phyloP scores from a whole-genome alignment of 2,113 vertebrate species.

The Percina caprodes region DNA sequence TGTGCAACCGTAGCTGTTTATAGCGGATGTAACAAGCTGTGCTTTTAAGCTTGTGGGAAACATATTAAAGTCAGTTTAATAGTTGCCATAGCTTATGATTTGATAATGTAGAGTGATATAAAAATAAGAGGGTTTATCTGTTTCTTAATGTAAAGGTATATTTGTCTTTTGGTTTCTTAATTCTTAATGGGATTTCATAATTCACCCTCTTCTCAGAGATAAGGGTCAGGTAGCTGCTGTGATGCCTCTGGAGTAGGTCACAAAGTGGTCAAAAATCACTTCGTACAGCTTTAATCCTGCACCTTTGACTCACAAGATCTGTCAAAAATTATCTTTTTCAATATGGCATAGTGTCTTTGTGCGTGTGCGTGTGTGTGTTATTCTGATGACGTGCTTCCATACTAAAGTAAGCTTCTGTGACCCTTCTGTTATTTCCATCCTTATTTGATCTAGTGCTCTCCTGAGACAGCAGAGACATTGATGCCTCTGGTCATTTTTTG shows the following conservation, averaged over 20 bases:
- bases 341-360: conserved; percentile 3
- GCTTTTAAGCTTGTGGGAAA: conserved; percentile 33
- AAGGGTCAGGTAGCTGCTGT: not conserved
- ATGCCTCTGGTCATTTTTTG: conserved; percentile 69
- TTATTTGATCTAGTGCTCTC: conserved; percentile 75
- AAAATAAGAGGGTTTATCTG: not conserved
- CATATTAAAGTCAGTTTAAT: conserved; percentile 33
- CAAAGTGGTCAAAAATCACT: not conserved
- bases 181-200: conserved; percentile 5
- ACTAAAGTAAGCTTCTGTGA: conserved; percentile 57
- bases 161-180: conserved; percentile 3
- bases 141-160: not conserved
- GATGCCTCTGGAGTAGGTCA: not conserved
- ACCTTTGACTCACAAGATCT: conserved; percentile 29
- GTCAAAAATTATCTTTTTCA: conserved; percentile 7
- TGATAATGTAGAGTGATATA: not conserved
- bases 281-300: not conserved
- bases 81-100: conserved; percentile 3
- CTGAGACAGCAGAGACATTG: conserved; percentile 61
- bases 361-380: not conserved
- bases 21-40: conserved; percentile 38
- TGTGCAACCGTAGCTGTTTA: conserved; percentile 33
- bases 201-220: not conserved
- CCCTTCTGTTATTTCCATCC: conserved; percentile 66
- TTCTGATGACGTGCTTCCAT: conserved; percentile 53